Evolutionary conservation across 2,888 invertebrate genomes (phyloP).

Genomic region (Embidobia sp.): DNA sequence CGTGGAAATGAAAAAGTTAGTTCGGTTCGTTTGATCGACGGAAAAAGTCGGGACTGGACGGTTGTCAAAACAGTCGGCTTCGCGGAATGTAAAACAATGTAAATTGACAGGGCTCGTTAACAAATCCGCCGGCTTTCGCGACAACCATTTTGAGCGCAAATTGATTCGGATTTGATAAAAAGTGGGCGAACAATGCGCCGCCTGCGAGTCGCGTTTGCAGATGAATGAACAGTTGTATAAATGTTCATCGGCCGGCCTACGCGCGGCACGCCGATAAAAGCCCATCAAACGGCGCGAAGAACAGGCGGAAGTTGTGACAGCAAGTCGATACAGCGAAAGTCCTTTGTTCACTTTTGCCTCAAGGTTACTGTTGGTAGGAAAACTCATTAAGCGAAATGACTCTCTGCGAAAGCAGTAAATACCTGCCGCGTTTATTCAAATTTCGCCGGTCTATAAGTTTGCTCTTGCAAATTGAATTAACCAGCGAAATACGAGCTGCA

Average conservation of each 20-base stretch:
- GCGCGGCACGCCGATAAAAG: slow-evolving; percentile 48
- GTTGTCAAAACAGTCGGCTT: no score
- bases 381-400: slow-evolving; percentile 46
- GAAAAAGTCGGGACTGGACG: no score
- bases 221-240: slow-evolving; percentile 53
- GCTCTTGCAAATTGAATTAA: slow-evolving; percentile 39
- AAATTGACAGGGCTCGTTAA: no score
- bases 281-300: slow-evolving; percentile 47
- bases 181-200: background rate
- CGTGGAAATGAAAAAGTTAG: no score
- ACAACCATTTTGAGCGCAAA: slow-evolving; percentile 9
- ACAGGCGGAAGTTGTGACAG: slow-evolving; percentile 60
- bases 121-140: background rate
- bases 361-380: slow-evolving; percentile 53
- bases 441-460: slow-evolving; percentile 34
- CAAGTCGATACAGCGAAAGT: slow-evolving; percentile 62
- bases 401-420: slow-evolving; percentile 40
- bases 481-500: slow-evolving; percentile 36
- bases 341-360: slow-evolving; percentile 55
- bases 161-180: background rate
- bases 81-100: no score
- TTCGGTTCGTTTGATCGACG: no score
- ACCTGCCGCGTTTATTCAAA: slow-evolving; percentile 39
- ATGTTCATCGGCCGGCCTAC: slow-evolving; percentile 48
- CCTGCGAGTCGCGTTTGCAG: slow-evolving; percentile 14